Percentiles rank a stretch among this genome's conserved stretches.
These are phyloP conservation scores for Oncorhynchus nerka DNA, from an alignment of 2,113 vertebrate species.

Conservation along the genomic window DNA sequence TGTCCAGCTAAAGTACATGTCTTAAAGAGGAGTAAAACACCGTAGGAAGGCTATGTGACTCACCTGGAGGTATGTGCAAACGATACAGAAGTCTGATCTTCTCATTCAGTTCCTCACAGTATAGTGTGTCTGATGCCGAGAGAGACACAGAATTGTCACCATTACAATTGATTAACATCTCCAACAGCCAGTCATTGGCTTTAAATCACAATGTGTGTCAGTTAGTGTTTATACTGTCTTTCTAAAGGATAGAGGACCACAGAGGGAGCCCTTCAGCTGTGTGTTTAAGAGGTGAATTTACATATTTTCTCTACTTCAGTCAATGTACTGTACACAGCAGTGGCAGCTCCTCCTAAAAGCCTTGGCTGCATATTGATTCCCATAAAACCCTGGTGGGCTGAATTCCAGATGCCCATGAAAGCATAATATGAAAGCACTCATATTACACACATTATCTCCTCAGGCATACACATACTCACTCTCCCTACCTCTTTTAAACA, in stretches of 20 bases:
- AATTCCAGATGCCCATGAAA: background rate
- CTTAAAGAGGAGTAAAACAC: background rate
- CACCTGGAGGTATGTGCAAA: constrained; percentile 93
- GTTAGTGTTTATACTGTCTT: background rate
- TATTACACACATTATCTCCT: background rate
- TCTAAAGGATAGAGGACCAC: background rate
- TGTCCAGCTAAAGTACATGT: background rate
- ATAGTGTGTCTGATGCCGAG: constrained; percentile 80
- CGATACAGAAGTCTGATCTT: constrained; percentile 89
- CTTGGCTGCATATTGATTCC: background rate
- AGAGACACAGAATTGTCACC: constrained; percentile 2
- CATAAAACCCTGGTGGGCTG: constrained; percentile 2
- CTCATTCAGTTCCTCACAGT: constrained; percentile 93
- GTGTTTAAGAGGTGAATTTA: background rate
- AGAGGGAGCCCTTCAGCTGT: background rate
- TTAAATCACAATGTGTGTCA: constrained; percentile 10
- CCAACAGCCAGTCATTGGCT: background rate
- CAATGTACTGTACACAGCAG: background rate
- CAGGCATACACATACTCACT: background rate
- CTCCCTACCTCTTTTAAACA: no score
- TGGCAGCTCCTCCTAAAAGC: background rate
- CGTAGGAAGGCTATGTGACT: constrained; percentile 30
- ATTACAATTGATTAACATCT: background rate
- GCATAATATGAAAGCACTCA: background rate
- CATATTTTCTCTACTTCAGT: background rate